Percentiles rank a stretch among this genome's conserved stretches.
Evolutionary conservation across 2,888 invertebrate genomes (phyloP).

Genomic region (Amphimallon solstitiale): DNA sequence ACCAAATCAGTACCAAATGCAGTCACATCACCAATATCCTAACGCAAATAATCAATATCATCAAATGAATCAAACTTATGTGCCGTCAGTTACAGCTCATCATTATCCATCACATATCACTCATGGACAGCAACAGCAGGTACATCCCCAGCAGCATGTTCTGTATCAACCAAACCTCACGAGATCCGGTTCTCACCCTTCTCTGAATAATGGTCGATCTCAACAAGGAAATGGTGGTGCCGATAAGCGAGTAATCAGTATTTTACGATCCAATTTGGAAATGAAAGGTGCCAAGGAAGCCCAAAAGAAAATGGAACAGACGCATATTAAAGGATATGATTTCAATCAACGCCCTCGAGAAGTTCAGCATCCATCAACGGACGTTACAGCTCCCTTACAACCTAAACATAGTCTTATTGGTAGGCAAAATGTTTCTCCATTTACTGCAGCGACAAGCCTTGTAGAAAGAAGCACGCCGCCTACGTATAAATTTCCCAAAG

Average conservation of each 20-base stretch:
- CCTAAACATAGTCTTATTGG: conserved; percentile 64
- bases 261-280: conserved; percentile 77
- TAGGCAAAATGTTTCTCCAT: conserved; percentile 67
- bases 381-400: conserved; percentile 61
- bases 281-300: conserved; percentile 70
- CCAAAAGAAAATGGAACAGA: conserved; percentile 64
- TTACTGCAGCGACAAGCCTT: conserved; percentile 67
- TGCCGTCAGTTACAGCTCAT: conserved; percentile 56
- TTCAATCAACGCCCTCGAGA: conserved; percentile 52
- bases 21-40: conserved; percentile 25
- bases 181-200: conserved; percentile 53
- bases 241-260: conserved; percentile 73
- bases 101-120: conserved; percentile 54
- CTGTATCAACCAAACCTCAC: conserved; percentile 48
- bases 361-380: conserved; percentile 61
- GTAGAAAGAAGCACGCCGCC: conserved; percentile 64
- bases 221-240: conserved; percentile 41
- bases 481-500: conserved; percentile 73
- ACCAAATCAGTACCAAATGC: conserved; percentile 51
- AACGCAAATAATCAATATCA: conserved; percentile 49
- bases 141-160: conserved; percentile 46
- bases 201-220: conserved; percentile 45
- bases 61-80: conserved; percentile 56
- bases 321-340: conserved; percentile 49
- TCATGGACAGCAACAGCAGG: conserved; percentile 44